Conservation (phyloP, 2,888 invertebrate genomes). For the Scotopteryx bipunctaria region DNA sequence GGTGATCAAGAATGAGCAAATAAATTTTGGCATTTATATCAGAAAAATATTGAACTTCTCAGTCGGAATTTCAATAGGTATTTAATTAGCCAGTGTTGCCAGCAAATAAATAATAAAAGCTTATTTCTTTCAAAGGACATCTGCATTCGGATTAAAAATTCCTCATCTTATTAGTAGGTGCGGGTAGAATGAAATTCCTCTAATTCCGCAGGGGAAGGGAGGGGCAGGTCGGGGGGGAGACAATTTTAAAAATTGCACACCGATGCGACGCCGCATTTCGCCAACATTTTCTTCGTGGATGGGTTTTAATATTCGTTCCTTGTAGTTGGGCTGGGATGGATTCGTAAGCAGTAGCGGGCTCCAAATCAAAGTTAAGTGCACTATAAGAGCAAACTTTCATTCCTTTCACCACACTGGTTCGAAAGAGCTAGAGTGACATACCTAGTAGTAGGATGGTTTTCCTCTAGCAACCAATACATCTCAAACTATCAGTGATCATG, state of each 20-base stretch:
- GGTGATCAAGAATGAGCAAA: no score
- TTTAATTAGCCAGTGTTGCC: not conserved
- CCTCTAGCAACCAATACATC: no score
- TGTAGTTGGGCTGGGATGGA: constrained; percentile 18
- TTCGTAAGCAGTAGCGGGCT: constrained; percentile 5
- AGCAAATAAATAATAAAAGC: constrained; percentile 10
- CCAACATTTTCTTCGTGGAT: constrained; percentile 42
- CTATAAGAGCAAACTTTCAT: not conserved
- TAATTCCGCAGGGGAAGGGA: constrained; percentile 24
- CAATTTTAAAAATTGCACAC: constrained; percentile 48
- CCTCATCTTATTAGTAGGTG: constrained; percentile 33
- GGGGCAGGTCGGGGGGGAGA: constrained; percentile 15
- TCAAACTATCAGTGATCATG: no score
- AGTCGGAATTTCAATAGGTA: not conserved
- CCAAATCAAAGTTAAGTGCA: not conserved
- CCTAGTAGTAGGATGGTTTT: no score
- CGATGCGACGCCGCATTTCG: constrained; percentile 32
- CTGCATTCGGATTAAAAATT: constrained; percentile 35
- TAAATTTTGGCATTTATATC: no score
- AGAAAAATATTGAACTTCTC: no score
- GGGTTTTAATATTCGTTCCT: constrained; percentile 51
- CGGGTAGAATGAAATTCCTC: constrained; percentile 36
- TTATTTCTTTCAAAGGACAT: constrained; percentile 10
- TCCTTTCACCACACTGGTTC: not conserved
- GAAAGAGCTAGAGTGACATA: not conserved